These are phyloP conservation scores for Leucopsar rothschildi DNA, from an alignment of 2,113 vertebrate species.

Conservation along the genomic window DNA sequence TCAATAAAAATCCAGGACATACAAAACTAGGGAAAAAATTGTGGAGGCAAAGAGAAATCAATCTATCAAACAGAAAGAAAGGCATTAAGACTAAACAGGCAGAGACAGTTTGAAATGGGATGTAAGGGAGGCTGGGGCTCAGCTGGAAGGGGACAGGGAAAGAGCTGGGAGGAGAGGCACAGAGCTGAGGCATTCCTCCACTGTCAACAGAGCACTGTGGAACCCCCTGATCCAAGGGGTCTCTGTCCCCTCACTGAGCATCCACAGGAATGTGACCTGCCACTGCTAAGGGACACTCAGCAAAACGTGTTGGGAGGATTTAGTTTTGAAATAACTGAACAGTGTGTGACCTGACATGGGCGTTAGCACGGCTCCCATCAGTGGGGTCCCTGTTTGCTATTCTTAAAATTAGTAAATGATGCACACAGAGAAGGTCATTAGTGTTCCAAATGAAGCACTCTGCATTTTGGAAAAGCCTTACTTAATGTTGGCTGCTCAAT, in stretches of 20 bases:
- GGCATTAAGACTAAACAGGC: not conserved
- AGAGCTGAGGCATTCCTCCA: not conserved
- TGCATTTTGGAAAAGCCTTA: not conserved
- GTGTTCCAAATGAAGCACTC: not conserved
- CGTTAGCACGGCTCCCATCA: rapidly evolving
- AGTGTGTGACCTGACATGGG: not conserved
- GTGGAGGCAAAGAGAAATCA: not conserved
- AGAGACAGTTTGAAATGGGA: not conserved
- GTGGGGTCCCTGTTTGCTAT: not conserved
- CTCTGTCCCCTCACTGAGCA: not conserved
- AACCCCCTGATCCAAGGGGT: not conserved
- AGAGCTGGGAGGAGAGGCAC: rapidly evolving
- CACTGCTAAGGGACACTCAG: not conserved
- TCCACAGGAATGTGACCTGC: not conserved
- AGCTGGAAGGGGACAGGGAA: not conserved
- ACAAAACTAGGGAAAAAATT: not conserved
- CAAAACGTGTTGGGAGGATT: not conserved
- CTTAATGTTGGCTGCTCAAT: not conserved
- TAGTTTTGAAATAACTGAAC: not conserved
- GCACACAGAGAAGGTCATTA: not conserved
- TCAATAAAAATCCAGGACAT: not conserved
- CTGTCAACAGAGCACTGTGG: not conserved
- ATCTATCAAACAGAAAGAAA: not conserved
- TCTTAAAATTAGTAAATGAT: slow-evolving; percentile 12
- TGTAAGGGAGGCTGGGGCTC: rapidly evolving